These are phyloP conservation scores for Apodemia duryi DNA, from an alignment of 2,888 invertebrate genomes.

Conservation along the genomic window DNA sequence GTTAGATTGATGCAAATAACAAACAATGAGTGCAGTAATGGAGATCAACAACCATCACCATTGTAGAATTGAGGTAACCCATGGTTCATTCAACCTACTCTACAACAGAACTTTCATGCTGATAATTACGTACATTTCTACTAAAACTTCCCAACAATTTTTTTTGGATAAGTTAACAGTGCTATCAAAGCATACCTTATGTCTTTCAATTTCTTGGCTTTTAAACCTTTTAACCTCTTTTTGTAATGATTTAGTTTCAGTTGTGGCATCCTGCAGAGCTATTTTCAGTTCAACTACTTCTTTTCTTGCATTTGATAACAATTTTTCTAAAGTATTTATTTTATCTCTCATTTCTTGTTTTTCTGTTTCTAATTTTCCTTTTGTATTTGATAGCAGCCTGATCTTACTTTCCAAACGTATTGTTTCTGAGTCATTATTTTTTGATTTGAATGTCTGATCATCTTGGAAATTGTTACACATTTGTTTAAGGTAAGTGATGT, in stretches of 20 bases:
- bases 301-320: conserved; percentile 83
- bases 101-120: neutral
- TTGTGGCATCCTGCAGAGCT: conserved; percentile 81
- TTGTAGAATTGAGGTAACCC: too few species aligned
- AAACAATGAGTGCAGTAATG: too few species aligned
- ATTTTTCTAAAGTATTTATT: conserved; percentile 79
- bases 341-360: conserved; percentile 79
- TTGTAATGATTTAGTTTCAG: conserved; percentile 80
- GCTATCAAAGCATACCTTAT: conserved; percentile 46
- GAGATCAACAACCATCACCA: too few species aligned
- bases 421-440: conserved; percentile 57
- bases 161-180: neutral
- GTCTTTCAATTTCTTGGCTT: conserved; percentile 47
- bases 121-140: neutral
- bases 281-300: conserved; percentile 81
- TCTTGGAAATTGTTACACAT: conserved; percentile 63
- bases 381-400: conserved; percentile 68
- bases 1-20: too few species aligned
- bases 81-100: too few species aligned
- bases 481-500: conserved; percentile 61
- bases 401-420: conserved; percentile 71
- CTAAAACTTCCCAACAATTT: too few species aligned
- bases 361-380: conserved; percentile 83
- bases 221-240: conserved; percentile 63
- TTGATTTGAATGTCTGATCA: conserved; percentile 43